Evolutionary conservation across 37 sponge, comb jelly and placozoan genomes (phyloP).

Genomic region (Hormiphora californensis): DNA sequence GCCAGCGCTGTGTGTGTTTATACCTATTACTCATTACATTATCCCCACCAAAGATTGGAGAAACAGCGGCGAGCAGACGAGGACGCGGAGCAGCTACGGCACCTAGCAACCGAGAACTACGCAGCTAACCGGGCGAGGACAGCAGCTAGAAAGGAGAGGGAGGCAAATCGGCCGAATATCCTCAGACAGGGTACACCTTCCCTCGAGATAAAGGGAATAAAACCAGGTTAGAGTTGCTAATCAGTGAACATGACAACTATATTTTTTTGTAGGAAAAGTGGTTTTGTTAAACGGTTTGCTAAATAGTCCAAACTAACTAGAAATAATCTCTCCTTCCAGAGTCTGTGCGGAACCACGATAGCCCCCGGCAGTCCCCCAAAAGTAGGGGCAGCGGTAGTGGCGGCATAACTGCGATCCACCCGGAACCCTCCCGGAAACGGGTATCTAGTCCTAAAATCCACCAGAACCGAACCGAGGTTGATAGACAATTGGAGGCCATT

Average conservation of each 20-base stretch:
- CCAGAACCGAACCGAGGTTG: background rate
- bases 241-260: too few species aligned
- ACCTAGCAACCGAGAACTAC: constrained; percentile 35
- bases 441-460: background rate
- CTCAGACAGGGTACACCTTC: constrained; percentile 13
- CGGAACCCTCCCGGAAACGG: constrained; percentile 30
- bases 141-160: constrained; percentile 3
- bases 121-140: constrained; percentile 46
- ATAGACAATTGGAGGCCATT: constrained; percentile 24
- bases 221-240: constrained; percentile 27
- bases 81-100: constrained; percentile 42
- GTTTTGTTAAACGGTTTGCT: too few species aligned
- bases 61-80: constrained; percentile 45
- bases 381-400: background rate
- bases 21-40: too few species aligned
- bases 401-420: constrained; percentile 29
- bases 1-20: too few species aligned
- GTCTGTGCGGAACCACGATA: too few species aligned
- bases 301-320: too few species aligned
- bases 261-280: too few species aligned
- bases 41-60: too few species aligned
- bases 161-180: constrained; percentile 39
- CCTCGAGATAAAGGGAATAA: constrained; percentile 45
- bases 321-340: too few species aligned
- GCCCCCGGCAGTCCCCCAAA: too few species aligned